Evolutionary conservation across 2,113 vertebrate genomes (phyloP), one percentile per base, ranked within the genome.

Genomic region (Buteo buteo): DNA sequence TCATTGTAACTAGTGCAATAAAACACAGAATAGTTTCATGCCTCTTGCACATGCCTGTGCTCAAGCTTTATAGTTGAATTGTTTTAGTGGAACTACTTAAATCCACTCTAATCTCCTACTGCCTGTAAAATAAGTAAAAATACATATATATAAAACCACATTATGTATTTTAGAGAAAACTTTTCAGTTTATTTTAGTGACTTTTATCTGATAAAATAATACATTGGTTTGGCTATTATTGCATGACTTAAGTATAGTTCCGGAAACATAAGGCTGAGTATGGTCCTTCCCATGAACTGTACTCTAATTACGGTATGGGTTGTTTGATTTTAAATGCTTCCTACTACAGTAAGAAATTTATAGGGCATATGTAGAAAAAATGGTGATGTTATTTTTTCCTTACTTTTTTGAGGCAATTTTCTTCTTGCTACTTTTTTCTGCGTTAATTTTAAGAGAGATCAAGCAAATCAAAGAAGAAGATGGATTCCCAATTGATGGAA

Each of bases 71-170:
- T 45, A 96, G 38, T 45, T 90, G 80, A 88, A 84, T 76, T 86
- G 28, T 82, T 95, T 91, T 36, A 96, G 79, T 69, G 88, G 70
- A 79, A 82, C 77, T 62, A 65, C 79, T 97, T 94, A 94, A 94
- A 96, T 89, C 36, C 44, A 83, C 36, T 66, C 80, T 94, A 94
- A 94, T 92, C 61, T 95, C 58, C 17, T 86, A 93, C 58, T 7
- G 21, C 62, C 49, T 91, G 22, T 90, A 95, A 97, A 97, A 86
- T 89, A 95, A 40, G 38, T 76, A 78, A 76, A 96, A 94, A 87
- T 70, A 20, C 44, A n/a, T 85, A 28, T 65, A 67, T 80, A 82
- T 57, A 96, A 90, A 86, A 4, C 8, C 55, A 82, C 79, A 54
- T 26, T 92, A 76, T 74, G 16, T 92, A 80, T 61, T 92, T 96